phyloP scores from a whole-genome alignment of 2,888 invertebrate species.

The Dryobota labecula region DNA sequence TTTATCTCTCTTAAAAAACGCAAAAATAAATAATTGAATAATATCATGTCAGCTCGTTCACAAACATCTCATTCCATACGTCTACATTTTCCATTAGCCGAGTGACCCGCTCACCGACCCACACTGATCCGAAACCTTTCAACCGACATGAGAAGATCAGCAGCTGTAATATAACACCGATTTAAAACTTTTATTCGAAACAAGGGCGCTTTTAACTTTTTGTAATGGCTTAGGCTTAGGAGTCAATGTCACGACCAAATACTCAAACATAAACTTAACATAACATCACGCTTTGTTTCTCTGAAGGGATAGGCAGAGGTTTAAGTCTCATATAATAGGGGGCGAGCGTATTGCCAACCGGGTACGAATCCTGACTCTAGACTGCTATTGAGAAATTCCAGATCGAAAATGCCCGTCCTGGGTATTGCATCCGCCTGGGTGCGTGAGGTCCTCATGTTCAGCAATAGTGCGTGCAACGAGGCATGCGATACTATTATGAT shows the following conservation, averaged over 20 bases:
- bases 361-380: not conserved
- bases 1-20: no score
- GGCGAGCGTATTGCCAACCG: not conserved
- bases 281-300: not conserved
- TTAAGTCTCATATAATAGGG: not conserved
- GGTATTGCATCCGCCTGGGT: no score
- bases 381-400: not conserved
- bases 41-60: not conserved
- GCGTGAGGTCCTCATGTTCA: not conserved
- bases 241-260: constrained; percentile 11
- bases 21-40: not conserved
- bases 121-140: constrained; percentile 33
- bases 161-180: constrained; percentile 34
- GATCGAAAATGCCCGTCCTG: no score
- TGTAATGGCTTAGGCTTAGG: not conserved
- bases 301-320: no score
- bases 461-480: no score
- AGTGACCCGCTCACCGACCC: constrained; percentile 6
- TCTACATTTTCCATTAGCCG: constrained; percentile 12
- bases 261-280: not conserved
- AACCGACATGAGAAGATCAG: constrained; percentile 29
- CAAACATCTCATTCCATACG: not conserved
- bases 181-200: constrained; percentile 33
- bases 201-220: constrained; percentile 29
- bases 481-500: no score